Percentiles rank a stretch among this genome's conserved stretches.
These are phyloP conservation scores for Paraescarpia echinospica DNA, from an alignment of 1,140 invertebrate species.

Conservation along the genomic window DNA sequence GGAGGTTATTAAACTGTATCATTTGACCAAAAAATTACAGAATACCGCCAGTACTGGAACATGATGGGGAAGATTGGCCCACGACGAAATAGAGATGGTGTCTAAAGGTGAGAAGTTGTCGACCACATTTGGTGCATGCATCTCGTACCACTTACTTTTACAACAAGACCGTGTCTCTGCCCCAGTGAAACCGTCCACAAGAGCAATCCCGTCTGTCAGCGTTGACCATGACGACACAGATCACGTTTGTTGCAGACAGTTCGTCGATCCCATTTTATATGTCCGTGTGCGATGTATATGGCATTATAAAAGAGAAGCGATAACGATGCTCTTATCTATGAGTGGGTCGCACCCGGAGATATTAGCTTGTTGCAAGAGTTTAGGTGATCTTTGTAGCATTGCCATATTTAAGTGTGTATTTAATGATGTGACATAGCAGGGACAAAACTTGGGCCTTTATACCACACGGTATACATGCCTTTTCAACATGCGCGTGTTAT, in stretches of 20 bases:
- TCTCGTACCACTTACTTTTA: background rate
- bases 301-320: background rate
- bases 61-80: too few relatives aligned
- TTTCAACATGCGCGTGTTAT: too few relatives aligned
- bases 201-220: background rate
- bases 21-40: too few relatives aligned
- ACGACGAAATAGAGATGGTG: too few relatives aligned
- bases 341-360: background rate
- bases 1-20: too few relatives aligned
- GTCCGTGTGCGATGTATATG: background rate
- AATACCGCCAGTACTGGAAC: too few relatives aligned
- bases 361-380: background rate
- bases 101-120: too few relatives aligned
- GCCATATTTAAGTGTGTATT: background rate
- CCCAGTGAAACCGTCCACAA: background rate
- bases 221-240: background rate
- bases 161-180: background rate
- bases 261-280: background rate
- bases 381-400: background rate
- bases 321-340: background rate
- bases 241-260: background rate
- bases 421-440: background rate
- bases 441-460: too few relatives aligned
- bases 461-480: too few relatives aligned
- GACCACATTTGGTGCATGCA: too few relatives aligned